Percentiles rank a stretch among this genome's conserved stretches.
These are phyloP conservation scores for Leptopilina syphax DNA, from an alignment of 2,888 invertebrate species.

Conservation along the genomic window DNA sequence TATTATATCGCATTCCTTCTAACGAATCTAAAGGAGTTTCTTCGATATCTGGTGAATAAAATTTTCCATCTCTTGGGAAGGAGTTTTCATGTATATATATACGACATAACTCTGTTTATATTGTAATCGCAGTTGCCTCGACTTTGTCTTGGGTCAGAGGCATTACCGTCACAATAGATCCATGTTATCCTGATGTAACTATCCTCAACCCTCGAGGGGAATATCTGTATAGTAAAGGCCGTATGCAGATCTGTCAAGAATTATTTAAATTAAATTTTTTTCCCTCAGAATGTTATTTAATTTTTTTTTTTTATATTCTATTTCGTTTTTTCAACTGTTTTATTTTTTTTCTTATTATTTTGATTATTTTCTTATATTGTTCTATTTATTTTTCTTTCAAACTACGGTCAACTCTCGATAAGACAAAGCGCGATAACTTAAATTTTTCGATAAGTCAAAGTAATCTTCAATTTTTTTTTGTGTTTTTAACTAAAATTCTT, in stretches of 20 bases:
- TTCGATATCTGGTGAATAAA: slow-evolving; percentile 4
- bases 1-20: background rate
- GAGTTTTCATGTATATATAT: background rate
- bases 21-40: slow-evolving; percentile 21
- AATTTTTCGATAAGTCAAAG: no score
- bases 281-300: background rate
- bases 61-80: slow-evolving; percentile 21
- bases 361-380: no score
- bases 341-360: no score
- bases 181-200: slow-evolving; percentile 44
- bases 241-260: slow-evolving; percentile 19
- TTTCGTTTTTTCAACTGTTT: no score
- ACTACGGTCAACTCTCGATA: no score
- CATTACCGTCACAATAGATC: slow-evolving; percentile 48
- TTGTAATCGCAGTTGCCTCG: slow-evolving; percentile 31
- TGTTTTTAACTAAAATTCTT: no score
- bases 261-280: background rate
- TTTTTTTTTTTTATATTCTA: background rate
- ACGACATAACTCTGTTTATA: slow-evolving; percentile 46
- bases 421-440: no score
- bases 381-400: no score
- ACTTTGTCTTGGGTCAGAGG: slow-evolving; percentile 44
- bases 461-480: no score
- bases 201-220: slow-evolving; percentile 31
- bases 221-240: background rate